Conservation (phyloP, 2,797 vertebrate genomes). For the Pseudochromis fuscus region DNA sequence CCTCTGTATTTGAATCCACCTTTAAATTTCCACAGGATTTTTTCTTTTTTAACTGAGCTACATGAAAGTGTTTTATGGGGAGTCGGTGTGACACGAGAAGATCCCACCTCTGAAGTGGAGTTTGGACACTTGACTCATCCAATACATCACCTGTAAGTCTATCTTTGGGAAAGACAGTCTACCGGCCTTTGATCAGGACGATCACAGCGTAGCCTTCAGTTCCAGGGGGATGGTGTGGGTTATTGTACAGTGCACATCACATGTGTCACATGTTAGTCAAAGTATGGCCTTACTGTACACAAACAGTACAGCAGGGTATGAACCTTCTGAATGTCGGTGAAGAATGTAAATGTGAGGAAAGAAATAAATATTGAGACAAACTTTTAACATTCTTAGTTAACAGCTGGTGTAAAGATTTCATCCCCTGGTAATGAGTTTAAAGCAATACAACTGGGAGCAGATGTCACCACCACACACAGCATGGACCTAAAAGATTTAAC, state of each 20-base stretch:
- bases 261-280: constrained; percentile 19
- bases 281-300: background rate
- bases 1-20: constrained; percentile 39
- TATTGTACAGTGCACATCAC: constrained; percentile 47
- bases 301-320: background rate
- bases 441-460: no score
- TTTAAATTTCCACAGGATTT: constrained; percentile 58
- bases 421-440: background rate
- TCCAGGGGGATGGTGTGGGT: constrained; percentile 10
- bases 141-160: constrained; percentile 76
- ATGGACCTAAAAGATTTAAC: background rate
- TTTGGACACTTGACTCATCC: constrained; percentile 70
- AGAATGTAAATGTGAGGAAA: background rate
- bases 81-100: constrained; percentile 61
- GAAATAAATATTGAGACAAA: no score
- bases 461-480: background rate
- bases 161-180: constrained; percentile 58
- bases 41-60: constrained; percentile 47
- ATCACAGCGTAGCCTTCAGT: constrained; percentile 31
- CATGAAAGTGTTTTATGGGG: constrained; percentile 79
- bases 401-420: no score
- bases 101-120: constrained; percentile 65
- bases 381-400: background rate
- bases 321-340: background rate
- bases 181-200: constrained; percentile 68